Evolutionary conservation across 2,888 invertebrate species (phyloP).

Genomic region (Subacronicta megacephala): DNA sequence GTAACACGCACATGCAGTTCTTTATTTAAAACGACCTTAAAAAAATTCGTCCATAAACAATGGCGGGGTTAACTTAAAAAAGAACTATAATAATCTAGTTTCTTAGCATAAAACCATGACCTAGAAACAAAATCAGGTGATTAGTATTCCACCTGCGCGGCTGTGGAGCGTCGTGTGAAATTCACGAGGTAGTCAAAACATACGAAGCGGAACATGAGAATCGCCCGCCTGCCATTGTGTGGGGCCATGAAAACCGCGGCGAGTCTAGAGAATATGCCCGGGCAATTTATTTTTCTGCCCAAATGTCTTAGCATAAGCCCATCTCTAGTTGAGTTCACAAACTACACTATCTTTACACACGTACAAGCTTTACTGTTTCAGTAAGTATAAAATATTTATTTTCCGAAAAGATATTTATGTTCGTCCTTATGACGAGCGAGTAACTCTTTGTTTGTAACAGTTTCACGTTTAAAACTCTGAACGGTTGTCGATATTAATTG

Average conservation of each 20-base stretch:
- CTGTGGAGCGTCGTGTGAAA: slow-evolving; percentile 62
- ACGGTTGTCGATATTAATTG: too few relatives aligned
- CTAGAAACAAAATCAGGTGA: slow-evolving; percentile 60
- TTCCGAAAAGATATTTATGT: too few relatives aligned
- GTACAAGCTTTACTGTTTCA: too few relatives aligned
- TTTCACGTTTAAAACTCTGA: too few relatives aligned
- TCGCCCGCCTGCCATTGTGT: slow-evolving; percentile 33
- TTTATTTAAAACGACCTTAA: not conserved
- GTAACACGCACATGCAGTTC: not conserved
- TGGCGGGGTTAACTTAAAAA: slow-evolving; percentile 15
- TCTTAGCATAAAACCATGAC: slow-evolving; percentile 60
- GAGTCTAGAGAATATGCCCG: too few relatives aligned
- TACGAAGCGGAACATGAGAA: slow-evolving; percentile 56
- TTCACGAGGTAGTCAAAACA: slow-evolving; percentile 56
- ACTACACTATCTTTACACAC: too few relatives aligned
- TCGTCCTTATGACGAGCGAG: too few relatives aligned
- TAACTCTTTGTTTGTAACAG: too few relatives aligned
- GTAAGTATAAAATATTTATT: too few relatives aligned
- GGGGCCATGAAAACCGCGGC: slow-evolving; percentile 44
- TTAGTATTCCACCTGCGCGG: slow-evolving; percentile 43
- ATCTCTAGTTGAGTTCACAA: too few relatives aligned
- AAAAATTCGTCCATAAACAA: slow-evolving; percentile 5
- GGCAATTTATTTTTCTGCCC: too few relatives aligned
- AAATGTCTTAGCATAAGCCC: too few relatives aligned
- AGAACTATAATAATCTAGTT: slow-evolving; percentile 8